phyloP scores from a whole-genome alignment of 2,888 invertebrate species.

The Nesidiocoris tenuis region DNA sequence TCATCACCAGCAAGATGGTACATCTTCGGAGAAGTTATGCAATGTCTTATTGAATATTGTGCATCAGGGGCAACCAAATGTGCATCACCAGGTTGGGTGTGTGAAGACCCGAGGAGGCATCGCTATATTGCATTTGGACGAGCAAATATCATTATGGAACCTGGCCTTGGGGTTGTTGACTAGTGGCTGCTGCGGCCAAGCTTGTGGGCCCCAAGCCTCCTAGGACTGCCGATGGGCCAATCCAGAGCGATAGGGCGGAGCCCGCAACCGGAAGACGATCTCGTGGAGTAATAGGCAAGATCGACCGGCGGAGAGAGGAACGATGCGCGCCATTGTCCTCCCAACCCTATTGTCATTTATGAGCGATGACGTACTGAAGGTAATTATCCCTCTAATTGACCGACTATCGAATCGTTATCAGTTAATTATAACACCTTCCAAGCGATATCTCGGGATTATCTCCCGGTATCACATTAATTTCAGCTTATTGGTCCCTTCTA shows the following conservation, averaged over 20 bases:
- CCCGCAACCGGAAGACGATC: neutral
- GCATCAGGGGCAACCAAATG: too few species aligned
- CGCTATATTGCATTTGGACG: conserved; percentile 23
- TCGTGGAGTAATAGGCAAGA: conserved; percentile 5
- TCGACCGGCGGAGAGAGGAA: neutral
- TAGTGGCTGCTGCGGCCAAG: conserved; percentile 28
- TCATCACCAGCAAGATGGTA: too few species aligned
- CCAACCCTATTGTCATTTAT: conserved; percentile 29
- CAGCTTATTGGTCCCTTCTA: too few species aligned
- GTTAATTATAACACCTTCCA: conserved; percentile 40
- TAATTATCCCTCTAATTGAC: conserved; percentile 41
- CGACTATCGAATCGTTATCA: conserved; percentile 38
- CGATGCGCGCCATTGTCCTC: conserved; percentile 14
- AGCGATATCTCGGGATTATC: conserved; percentile 29
- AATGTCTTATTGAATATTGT: too few species aligned
- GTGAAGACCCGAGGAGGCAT: conserved; percentile 15
- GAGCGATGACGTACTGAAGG: conserved; percentile 7
- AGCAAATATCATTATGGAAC: conserved; percentile 37
- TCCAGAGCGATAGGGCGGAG: neutral
- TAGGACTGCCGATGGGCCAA: neutral
- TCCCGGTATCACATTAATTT: conserved; percentile 28
- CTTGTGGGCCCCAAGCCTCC: conserved; percentile 19
- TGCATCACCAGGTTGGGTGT: too few species aligned
- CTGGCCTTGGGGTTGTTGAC: conserved; percentile 20
- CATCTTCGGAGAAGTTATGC: too few species aligned